Evolutionary conservation across 2,113 vertebrate genomes (phyloP).

Genomic region (Sisor rabdophorus): DNA sequence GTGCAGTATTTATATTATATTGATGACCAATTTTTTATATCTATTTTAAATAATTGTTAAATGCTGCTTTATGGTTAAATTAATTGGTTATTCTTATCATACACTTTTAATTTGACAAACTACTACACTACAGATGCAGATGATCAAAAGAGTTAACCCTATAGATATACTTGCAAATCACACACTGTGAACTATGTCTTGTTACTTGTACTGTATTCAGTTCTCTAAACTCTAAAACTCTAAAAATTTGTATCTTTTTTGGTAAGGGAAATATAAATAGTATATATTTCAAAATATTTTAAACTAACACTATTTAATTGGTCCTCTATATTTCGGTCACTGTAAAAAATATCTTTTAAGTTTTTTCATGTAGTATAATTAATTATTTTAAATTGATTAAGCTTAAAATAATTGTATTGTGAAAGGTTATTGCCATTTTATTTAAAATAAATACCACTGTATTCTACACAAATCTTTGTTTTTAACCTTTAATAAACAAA

Average conservation of each 20-base stretch:
- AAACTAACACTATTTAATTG: neutral
- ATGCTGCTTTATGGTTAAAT: neutral
- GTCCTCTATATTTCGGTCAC: neutral
- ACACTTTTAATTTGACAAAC: neutral
- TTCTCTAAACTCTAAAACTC: no score
- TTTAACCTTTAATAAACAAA: conserved; percentile 12
- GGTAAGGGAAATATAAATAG: neutral
- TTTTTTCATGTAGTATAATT: conserved; percentile 4
- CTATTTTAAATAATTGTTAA: neutral
- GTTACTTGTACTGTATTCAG: neutral
- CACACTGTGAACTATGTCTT: conserved; percentile 9
- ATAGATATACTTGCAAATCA: neutral
- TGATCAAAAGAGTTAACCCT: neutral
- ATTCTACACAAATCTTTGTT: neutral
- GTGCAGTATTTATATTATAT: no score
- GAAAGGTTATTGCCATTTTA: conserved; percentile 16
- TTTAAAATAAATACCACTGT: conserved; percentile 10
- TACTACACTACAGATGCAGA: neutral
- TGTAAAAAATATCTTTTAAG: neutral
- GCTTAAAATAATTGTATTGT: conserved; percentile 28
- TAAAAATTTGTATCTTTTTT: neutral
- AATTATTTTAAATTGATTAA: conserved; percentile 3
- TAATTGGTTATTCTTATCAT: neutral
- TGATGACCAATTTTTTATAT: no score
- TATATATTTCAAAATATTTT: neutral